These are phyloP conservation scores for Micromussa lordhowensis DNA, from an alignment of 92 coral and sea anemone species.

Conservation along the genomic window DNA sequence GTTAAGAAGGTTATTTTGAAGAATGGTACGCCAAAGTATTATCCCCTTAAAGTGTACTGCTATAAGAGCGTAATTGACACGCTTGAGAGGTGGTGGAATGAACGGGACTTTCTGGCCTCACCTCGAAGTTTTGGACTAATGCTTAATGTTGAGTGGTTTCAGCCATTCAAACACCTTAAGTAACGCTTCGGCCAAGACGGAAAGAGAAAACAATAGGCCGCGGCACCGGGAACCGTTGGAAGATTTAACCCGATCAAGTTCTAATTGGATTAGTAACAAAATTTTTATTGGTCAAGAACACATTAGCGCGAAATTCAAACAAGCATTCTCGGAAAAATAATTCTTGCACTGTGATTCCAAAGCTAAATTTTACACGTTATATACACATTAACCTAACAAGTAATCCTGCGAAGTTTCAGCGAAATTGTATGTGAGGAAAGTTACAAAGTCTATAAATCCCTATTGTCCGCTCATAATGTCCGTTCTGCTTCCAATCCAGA, in stretches of 20 bases:
- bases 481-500: too few relatives aligned
- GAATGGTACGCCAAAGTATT: too few relatives aligned
- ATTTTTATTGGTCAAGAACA: conserved; percentile 16
- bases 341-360: neutral
- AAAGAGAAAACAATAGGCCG: conserved; percentile 6
- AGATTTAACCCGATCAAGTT: neutral
- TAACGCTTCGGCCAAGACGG: neutral
- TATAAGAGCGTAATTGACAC: too few relatives aligned
- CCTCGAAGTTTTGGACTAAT: too few relatives aligned
- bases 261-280: neutral
- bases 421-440: conserved; percentile 20
- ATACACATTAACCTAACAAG: neutral
- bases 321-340: neutral
- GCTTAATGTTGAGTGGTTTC: too few relatives aligned
- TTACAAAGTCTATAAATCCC: neutral
- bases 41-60: too few relatives aligned
- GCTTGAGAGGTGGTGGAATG: too few relatives aligned
- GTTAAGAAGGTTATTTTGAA: too few relatives aligned
- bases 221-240: conserved; percentile 14
- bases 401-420: neutral
- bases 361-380: neutral
- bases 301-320: conserved; percentile 31
- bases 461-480: neutral
- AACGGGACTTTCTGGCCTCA: too few relatives aligned
- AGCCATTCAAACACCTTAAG: neutral